Base-by-base conservation (phyloP, 2,888 invertebrate species). In the Miltochrista miniata region DNA sequence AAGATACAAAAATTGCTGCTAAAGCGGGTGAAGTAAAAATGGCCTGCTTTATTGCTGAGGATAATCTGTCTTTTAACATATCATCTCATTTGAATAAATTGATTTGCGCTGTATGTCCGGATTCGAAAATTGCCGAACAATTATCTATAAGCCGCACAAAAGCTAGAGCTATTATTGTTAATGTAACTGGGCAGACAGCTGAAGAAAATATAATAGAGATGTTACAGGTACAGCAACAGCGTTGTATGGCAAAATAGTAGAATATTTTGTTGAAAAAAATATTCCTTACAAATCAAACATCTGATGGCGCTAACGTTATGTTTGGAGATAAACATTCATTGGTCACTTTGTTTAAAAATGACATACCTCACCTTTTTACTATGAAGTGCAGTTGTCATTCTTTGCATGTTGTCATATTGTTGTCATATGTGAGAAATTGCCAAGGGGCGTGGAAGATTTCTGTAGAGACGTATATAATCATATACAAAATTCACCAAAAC, bases 331-430 rank as follows among this genome's bases (percentile, higher is more conserved):
- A n/a, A n/a, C 39, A 64, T 41, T 60, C 58, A 9, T 39, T 61
- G 45, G 41, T 46, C 15, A 51, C 40, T 36, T 39, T 48, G 37
- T 53, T 57, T 40, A 36, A 46, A 40, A 53, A 53, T 40, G 59
- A 44, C 29, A 58, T 59, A 40, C 59, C 61, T 29, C 15, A 61
- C 15, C 52, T 61, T 42, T 59, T 58, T 43, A 36, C 48, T n/a
- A 56, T 62, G 15, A 64, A 64, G 38, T 67, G 60, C 35, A 62
- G 64, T 14, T 61, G 62, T 35, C 65, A 59, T 46, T 59, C 57
- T 3, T 65, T 65, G 50, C 18, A 38, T 15, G 49, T 57, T 33
- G 44, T 43, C 36, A 46, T 47, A 12, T 56, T 49, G 33, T 51
- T 48, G n/a, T n/a, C 30, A 50, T 40, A 18, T 39, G 30, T 30